phyloP scores from a whole-genome alignment of 2,888 invertebrate genomes.

The Nesidiocoris tenuis region DNA sequence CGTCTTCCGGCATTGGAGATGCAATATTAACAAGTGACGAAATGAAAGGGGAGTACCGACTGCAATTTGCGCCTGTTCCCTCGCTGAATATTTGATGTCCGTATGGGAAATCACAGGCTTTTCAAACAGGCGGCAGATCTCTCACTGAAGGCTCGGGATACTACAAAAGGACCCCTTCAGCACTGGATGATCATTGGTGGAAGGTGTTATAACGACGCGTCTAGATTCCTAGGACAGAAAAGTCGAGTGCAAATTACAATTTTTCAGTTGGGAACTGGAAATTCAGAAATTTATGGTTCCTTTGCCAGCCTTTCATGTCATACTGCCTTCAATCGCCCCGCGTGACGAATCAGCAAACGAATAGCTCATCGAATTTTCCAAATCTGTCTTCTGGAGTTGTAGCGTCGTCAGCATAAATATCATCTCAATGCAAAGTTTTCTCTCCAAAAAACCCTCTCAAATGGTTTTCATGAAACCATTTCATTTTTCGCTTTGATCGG shows the following conservation, averaged over 20 bases:
- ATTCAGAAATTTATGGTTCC: too few relatives aligned
- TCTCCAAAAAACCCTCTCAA: too few relatives aligned
- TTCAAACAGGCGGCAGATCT: constrained; percentile 7
- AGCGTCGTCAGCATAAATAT: too few relatives aligned
- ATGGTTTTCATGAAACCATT: neutral
- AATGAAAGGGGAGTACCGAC: constrained; percentile 1
- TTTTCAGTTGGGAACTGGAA: too few relatives aligned
- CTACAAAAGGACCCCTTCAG: neutral
- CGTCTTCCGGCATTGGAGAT: constrained; percentile 10
- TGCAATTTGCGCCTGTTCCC: constrained; percentile 36
- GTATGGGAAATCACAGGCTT: constrained; percentile 36
- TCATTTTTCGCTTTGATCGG: neutral
- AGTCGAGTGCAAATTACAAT: too few relatives aligned
- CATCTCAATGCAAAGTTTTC: too few relatives aligned
- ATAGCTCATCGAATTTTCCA: too few relatives aligned
- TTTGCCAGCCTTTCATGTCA: too few relatives aligned
- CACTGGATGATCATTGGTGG: constrained; percentile 26
- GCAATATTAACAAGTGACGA: constrained; percentile 32
- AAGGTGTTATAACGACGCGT: neutral
- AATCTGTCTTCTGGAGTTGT: too few relatives aligned
- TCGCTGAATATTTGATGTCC: constrained; percentile 37
- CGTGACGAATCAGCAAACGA: too few relatives aligned
- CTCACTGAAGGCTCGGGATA: neutral
- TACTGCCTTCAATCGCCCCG: too few relatives aligned
- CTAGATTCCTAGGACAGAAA: too few relatives aligned